A percentile compares a stretch with the other conserved stretches of the same genome.
Conservation (phyloP, 2,888 invertebrate species). For the Mythimna pallens region DNA sequence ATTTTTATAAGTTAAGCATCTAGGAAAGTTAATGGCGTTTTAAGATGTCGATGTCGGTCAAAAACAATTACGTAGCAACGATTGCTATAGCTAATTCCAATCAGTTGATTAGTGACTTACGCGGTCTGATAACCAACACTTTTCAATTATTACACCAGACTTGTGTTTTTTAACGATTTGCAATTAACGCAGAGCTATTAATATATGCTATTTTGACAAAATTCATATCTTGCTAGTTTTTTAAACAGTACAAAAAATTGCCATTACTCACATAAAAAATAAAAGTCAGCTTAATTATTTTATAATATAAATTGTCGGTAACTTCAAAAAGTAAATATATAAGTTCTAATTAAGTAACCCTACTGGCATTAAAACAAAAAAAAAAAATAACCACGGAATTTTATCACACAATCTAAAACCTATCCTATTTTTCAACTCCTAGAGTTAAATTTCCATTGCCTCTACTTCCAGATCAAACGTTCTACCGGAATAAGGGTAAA, state of each 20-base stretch:
- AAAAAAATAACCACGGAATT: conserved; percentile 38
- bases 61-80: conserved; percentile 45
- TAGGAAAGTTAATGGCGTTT: neutral
- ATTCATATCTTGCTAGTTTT: neutral
- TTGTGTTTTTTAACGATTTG: conserved; percentile 26
- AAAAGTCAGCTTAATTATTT: conserved; percentile 50
- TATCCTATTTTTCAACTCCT: fast-evolving
- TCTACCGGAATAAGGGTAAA: conserved; percentile 51
- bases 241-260: neutral
- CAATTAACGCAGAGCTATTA: conserved; percentile 7
- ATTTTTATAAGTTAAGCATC: neutral
- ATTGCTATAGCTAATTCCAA: conserved; percentile 51
- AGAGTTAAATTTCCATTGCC: conserved; percentile 28
- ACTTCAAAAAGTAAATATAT: conserved; percentile 47
- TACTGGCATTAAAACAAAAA: conserved; percentile 53
- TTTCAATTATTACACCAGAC: conserved; percentile 48
- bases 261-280: conserved; percentile 26
- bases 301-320: conserved; percentile 39
- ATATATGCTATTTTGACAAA: neutral
- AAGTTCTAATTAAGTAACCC: conserved; percentile 49
- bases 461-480: conserved; percentile 57
- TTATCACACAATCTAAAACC: neutral
- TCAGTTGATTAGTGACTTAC: conserved; percentile 56
- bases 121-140: conserved; percentile 52
- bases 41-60: conserved; percentile 18